Conservation (phyloP, 2,797 vertebrate species). For the Bucorvus abyssinicus region DNA sequence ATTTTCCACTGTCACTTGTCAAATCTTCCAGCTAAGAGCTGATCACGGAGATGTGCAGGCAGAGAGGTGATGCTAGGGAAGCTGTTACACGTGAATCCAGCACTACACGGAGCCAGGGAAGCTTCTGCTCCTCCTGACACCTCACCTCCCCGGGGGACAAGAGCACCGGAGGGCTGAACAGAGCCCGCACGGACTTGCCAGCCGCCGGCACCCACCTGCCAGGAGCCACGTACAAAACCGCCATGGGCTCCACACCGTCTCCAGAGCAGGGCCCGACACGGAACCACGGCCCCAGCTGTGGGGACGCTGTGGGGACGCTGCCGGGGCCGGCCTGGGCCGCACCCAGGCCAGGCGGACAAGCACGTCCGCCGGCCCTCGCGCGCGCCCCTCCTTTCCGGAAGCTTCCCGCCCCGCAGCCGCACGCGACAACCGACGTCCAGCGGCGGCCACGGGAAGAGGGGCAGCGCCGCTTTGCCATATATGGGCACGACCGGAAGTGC, state of each 20-base stretch:
- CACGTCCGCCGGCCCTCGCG: not conserved
- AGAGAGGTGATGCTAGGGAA: too few relatives aligned
- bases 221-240: not conserved
- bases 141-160: fast-evolving
- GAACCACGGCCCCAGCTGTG: fast-evolving
- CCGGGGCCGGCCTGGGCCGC: fast-evolving
- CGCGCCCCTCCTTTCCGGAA: not conserved
- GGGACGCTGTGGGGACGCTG: not conserved
- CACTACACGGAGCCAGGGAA: fast-evolving
- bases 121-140: fast-evolving
- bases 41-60: too few relatives aligned
- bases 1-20: not conserved
- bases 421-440: not conserved
- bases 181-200: fast-evolving
- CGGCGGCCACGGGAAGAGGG: not conserved
- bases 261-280: fast-evolving
- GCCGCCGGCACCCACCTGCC: fast-evolving
- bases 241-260: fast-evolving
- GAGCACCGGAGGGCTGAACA: fast-evolving
- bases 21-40: not conserved
- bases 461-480: constrained; percentile 66
- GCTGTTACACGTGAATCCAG: fast-evolving
- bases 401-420: not conserved
- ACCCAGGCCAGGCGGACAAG: fast-evolving
- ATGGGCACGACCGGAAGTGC: constrained; percentile 80